A percentile compares a stretch with the other conserved stretches of the same genome.
Conservation (phyloP, 2,113 vertebrate species). For the Laticauda colubrina region DNA sequence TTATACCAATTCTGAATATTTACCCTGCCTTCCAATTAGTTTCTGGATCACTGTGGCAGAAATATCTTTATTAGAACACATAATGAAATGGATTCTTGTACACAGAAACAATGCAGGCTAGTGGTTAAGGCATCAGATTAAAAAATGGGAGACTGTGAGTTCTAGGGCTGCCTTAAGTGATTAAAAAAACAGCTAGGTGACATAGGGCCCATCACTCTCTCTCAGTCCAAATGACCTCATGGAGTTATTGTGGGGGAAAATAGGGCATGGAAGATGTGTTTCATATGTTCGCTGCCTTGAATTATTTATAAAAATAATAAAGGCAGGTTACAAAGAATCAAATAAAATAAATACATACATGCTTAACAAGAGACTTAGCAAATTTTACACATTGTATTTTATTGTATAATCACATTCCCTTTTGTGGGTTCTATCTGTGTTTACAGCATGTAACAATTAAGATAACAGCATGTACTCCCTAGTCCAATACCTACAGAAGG, state of each 20-base stretch:
- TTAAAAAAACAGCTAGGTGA: too few relatives aligned
- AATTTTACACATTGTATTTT: not conserved
- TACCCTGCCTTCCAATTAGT: not conserved
- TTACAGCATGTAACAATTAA: not conserved
- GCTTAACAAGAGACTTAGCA: not conserved
- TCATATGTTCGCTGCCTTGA: too few relatives aligned
- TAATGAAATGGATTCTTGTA: not conserved
- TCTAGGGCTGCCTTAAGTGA: too few relatives aligned
- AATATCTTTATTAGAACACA: not conserved
- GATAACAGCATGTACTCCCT: not conserved
- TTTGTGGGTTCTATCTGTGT: not conserved
- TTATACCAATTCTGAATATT: not conserved
- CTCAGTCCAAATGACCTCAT: too few relatives aligned
- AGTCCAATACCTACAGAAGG: not conserved
- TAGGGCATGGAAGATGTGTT: too few relatives aligned
- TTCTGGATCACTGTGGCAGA: not conserved
- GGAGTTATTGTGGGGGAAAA: too few relatives aligned
- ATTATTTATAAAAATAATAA: too few relatives aligned
- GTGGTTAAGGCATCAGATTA: too few relatives aligned
- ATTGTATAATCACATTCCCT: not conserved
- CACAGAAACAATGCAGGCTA: too few relatives aligned
- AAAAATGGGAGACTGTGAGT: too few relatives aligned
- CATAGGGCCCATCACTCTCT: too few relatives aligned
- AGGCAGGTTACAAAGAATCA: too few relatives aligned
- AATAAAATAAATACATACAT: not conserved